A percentile compares a stretch with the other conserved stretches of the same genome.
phyloP scores from a whole-genome alignment of 2,888 invertebrate genomes.

The Disparrhopalites patrizii region DNA sequence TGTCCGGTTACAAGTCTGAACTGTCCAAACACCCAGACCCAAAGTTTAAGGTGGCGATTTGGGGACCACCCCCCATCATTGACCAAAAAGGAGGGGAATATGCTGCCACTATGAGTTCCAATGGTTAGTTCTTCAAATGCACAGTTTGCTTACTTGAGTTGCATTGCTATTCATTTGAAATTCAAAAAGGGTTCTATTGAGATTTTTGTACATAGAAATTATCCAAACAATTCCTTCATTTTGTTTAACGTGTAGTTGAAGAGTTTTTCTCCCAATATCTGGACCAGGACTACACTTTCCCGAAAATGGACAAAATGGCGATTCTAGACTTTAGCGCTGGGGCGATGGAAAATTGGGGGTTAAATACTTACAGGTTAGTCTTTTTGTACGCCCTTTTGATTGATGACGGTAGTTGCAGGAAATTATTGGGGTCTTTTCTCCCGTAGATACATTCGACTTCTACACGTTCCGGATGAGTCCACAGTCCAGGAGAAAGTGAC shows the following conservation, averaged over 20 bases:
- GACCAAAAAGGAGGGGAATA: conserved; percentile 30
- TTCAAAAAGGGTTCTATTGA: no score
- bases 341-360: conserved; percentile 38
- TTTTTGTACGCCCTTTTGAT: not conserved
- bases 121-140: conserved; percentile 12
- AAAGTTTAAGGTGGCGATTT: conserved; percentile 33
- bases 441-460: conserved; percentile 23
- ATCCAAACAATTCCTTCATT: no score
- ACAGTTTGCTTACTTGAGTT: not conserved
- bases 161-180: no score
- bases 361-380: conserved; percentile 40
- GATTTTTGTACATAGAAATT: no score
- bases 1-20: conserved; percentile 36
- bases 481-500: conserved; percentile 32
- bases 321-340: conserved; percentile 33
- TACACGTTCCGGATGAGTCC: conserved; percentile 30
- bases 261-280: conserved; percentile 31
- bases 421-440: not conserved
- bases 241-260: conserved; percentile 17
- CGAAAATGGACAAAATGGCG: conserved; percentile 44
- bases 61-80: conserved; percentile 43
- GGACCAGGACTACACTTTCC: conserved; percentile 28
- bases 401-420: not conserved
- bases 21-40: conserved; percentile 19
- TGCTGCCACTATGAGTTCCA: conserved; percentile 35